Base-by-base conservation (phyloP, 2,113 vertebrate species). In the Siniperca knerii region DNA sequence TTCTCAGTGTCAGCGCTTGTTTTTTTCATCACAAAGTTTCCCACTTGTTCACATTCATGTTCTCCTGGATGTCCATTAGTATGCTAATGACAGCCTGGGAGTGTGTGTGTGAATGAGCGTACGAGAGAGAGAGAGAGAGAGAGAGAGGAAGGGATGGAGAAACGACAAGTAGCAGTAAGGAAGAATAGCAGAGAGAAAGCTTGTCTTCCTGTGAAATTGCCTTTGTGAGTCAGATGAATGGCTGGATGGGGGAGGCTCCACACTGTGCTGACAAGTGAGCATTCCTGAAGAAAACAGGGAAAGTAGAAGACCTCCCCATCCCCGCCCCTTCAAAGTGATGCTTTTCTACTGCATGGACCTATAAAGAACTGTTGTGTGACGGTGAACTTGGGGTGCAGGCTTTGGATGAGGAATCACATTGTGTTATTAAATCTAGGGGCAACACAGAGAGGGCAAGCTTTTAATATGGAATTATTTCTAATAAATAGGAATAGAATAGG, bases 141-240 rank as follows among this genome's bases (percentile, higher is more conserved):
- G 0, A 46, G 44, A 46, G 44, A 60, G 79, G 55, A 72, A 16
- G 40, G 33, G 75, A 58, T 2, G 25, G 62, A 42, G 61, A 57
- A 77, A 67, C 10, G 69, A 60, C 42, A n/a, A 75, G 64, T 44
- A 82, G 79, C 57, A 6, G 52, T 8, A 66, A 83, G 73, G 61
- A 77, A 87, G 85, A 87, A 82, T 54, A 9, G 83, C 66, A 1
- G 52, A 72, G 83, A 83, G 57, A 80, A 68, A 75, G 81, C 85
- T 75, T 40, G 50, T 68, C 86, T 72, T 89, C 77, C 92, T 93
- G 92, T 93, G 93, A 93, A 93, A 93, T 93, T 92, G 85, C 84
- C 86, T 96, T 95, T 95, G 93, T 95, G 85, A 46, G 70, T 79
- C 15, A 23, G 79, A 86, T 93, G 90, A 95, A 93, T 94, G 66